Evolutionary conservation across 2,797 vertebrate genomes (phyloP), one percentile per base, ranked within the genome.

Genomic region (Allobates femoralis): DNA sequence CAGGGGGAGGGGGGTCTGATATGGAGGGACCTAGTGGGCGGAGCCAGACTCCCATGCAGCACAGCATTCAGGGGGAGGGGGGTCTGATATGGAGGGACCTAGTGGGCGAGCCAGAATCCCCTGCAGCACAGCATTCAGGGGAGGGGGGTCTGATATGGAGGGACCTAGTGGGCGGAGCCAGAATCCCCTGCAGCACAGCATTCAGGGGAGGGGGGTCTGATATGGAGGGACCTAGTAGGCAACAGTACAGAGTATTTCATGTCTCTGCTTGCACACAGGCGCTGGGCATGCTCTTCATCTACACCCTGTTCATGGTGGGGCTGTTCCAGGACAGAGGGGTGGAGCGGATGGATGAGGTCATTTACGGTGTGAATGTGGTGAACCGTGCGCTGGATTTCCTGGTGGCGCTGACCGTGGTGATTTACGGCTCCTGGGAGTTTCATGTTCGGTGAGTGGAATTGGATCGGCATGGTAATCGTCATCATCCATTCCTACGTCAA

Each of bases 401-500:
- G 84, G 96, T 97, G 92, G 97, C 97, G 0, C 88, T 97, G 15
- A 96, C 96, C 2, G 96, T 97, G 86, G 97, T 97, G 90, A 96
- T 93, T 0, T 97, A 96, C 1, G 96, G 96, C 30, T 93, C 94
- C 16, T 96, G 95, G 96, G 97, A 97, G 92, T 96, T 96, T n/a
- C 0, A 90, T 97, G 81, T 94, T 96, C 0, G 96, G 96, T 0
- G 96, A 97, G 89, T 97, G 96, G 97, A 97, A 96, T 91, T 97
- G 97, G 97, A 94, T 97, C 95, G 96, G 96, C 0, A 96, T 96
- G 81, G 96, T 95, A 0, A 95, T 97, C 89, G 96, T 97, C 71
- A 94, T 97, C 90, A 93, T 97, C 91, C 96, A 97, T 91, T 96
- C 96, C 0, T 97, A 97, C 92, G 97, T 96, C 92, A 97, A 97